Percentiles rank a stretch among this genome's conserved stretches.
Conservation (phyloP, 2,888 invertebrate genomes). For the Sphaerolaimus hirsutus region DNA sequence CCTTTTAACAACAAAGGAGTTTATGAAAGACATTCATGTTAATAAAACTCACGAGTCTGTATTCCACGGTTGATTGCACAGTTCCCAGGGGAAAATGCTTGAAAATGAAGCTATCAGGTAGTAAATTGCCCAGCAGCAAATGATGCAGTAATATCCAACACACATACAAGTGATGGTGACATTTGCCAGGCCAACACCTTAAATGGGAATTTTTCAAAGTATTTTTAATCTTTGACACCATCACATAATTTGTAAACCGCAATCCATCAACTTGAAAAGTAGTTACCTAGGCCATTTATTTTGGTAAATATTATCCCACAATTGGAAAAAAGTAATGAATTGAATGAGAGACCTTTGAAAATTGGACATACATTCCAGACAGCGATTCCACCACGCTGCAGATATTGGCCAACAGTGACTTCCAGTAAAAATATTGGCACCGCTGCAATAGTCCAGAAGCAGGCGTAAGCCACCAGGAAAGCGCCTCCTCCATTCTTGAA, state of each 20-base stretch:
- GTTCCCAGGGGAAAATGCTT: slow-evolving; percentile 18
- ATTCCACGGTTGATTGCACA: slow-evolving; percentile 10
- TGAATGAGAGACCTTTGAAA: slow-evolving; percentile 7
- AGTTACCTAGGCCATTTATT: too few relatives aligned
- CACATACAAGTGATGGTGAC: slow-evolving; percentile 23
- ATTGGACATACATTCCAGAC: slow-evolving; percentile 17
- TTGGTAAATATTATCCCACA: neutral
- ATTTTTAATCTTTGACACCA: too few relatives aligned
- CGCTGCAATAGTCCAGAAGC: slow-evolving; percentile 21
- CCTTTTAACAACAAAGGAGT: too few relatives aligned
- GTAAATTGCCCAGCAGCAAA: slow-evolving; percentile 23
- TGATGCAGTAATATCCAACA: slow-evolving; percentile 23
- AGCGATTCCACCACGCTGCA: slow-evolving; percentile 23
- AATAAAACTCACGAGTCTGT: neutral
- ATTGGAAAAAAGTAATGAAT: too few relatives aligned
- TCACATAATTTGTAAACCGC: too few relatives aligned
- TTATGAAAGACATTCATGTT: too few relatives aligned
- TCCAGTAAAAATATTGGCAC: slow-evolving; percentile 22
- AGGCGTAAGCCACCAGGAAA: slow-evolving; percentile 20
- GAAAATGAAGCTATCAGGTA: slow-evolving; percentile 21
- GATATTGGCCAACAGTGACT: slow-evolving; percentile 23
- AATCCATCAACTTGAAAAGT: too few relatives aligned
- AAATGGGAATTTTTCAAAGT: too few relatives aligned
- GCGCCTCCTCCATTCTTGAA: too few relatives aligned
- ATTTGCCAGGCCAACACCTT: slow-evolving; percentile 24